Conservation (phyloP, 2,888 invertebrate species). For the Coenonympha arcania region DNA sequence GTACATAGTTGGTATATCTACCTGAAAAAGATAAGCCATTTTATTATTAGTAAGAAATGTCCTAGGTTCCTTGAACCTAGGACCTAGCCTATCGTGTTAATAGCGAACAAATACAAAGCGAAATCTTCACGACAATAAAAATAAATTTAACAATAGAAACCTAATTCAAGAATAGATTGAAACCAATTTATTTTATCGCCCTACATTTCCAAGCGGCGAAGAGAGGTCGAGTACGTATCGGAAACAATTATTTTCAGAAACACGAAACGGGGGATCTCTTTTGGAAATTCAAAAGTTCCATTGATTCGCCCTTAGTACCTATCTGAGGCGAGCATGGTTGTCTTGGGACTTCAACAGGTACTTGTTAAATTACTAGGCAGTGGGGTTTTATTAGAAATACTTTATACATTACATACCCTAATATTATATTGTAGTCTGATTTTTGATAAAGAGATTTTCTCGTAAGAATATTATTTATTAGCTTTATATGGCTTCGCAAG, state of each 20-base stretch:
- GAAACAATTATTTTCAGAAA: conserved; percentile 68
- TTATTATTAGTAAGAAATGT: too few relatives aligned
- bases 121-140: too few relatives aligned
- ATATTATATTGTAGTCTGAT: conserved; percentile 4
- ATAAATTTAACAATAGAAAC: too few relatives aligned
- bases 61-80: too few relatives aligned
- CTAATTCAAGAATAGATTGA: too few relatives aligned
- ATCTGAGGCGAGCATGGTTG: conserved; percentile 59
- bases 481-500: conserved; percentile 38
- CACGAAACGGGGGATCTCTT: conserved; percentile 58
- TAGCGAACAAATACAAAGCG: too few relatives aligned
- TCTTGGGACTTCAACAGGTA: conserved; percentile 68
- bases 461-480: conserved; percentile 22
- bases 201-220: not conserved
- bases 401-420: not conserved
- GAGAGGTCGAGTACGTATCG: conserved; percentile 29
- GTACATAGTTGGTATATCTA: too few relatives aligned
- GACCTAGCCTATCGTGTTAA: too few relatives aligned
- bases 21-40: too few relatives aligned
- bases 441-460: conserved; percentile 21
- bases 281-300: conserved; percentile 59
- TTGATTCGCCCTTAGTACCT: conserved; percentile 43
- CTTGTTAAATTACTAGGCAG: conserved; percentile 47
- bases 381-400: conserved; percentile 42
- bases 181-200: not conserved